phyloP scores from a whole-genome alignment of 2,888 invertebrate species.

The Mesoligia furuncula region DNA sequence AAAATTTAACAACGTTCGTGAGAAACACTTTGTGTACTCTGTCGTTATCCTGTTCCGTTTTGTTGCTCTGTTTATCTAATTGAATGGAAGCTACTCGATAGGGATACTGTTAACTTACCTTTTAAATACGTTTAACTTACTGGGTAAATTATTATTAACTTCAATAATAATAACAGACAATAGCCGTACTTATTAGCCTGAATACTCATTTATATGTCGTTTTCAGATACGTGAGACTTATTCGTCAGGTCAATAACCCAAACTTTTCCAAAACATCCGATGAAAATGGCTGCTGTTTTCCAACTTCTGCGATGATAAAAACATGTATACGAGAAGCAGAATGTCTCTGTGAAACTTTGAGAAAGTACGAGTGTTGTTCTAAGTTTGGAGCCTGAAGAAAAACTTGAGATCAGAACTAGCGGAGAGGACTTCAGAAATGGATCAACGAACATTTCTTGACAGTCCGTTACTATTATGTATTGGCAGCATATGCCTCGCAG shows the following conservation, averaged over 20 bases:
- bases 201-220: conserved; percentile 24
- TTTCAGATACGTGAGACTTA: conserved; percentile 18
- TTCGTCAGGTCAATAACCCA: conserved; percentile 34
- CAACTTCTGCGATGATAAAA: conserved; percentile 58
- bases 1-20: conserved; percentile 49
- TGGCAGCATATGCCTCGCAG: conserved; percentile 1
- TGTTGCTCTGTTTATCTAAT: conserved; percentile 36
- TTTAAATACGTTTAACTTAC: neutral
- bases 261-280: conserved; percentile 56
- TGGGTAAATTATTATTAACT: conserved; percentile 11
- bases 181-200: neutral
- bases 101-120: too few species aligned
- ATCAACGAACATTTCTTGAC: conserved; percentile 47
- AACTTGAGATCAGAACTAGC: conserved; percentile 56
- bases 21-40: conserved; percentile 39
- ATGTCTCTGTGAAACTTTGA: conserved; percentile 55
- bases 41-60: conserved; percentile 32
- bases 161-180: conserved; percentile 3
- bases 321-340: conserved; percentile 56
- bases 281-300: conserved; percentile 52
- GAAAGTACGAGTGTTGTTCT: conserved; percentile 60
- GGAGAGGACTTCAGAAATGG: conserved; percentile 44
- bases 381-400: conserved; percentile 57
- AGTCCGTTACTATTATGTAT: conserved; percentile 11
- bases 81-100: conserved; percentile 21